Evolutionary conservation across 64 coral and sea anemone species (phyloP).

Genomic region (Stylophora pistillata): DNA sequence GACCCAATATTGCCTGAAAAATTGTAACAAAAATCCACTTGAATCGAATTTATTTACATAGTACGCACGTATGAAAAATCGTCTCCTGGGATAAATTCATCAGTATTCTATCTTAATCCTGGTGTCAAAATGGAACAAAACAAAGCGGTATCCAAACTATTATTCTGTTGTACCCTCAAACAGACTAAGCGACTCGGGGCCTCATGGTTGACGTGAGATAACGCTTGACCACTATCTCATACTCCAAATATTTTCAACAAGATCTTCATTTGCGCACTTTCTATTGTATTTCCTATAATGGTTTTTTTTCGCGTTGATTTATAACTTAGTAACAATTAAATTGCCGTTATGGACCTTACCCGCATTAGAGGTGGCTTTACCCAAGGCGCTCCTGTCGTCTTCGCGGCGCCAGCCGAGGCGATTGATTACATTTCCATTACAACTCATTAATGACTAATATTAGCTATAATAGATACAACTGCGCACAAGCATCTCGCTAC

Average conservation of each 20-base stretch:
- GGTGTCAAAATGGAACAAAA: not conserved
- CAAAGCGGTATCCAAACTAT: constrained; percentile 11
- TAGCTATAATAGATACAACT: not conserved
- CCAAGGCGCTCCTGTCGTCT: not conserved
- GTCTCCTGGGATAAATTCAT: not conserved
- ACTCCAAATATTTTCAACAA: not conserved
- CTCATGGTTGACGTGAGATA: not conserved
- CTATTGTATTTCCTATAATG: not conserved
- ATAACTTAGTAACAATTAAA: not conserved
- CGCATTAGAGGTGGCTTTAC: not conserved
- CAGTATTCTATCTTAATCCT: not conserved
- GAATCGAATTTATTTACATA: not conserved
- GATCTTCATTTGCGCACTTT: not conserved
- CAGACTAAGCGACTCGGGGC: not conserved
- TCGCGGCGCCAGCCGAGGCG: not conserved
- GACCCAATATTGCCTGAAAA: too few species aligned
- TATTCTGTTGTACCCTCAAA: not conserved
- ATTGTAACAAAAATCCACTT: constrained; percentile 5
- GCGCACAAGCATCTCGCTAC: not conserved
- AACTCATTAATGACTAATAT: constrained; percentile 41
- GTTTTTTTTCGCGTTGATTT: not conserved
- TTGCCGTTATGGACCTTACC: not conserved
- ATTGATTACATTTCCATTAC: constrained; percentile 47
- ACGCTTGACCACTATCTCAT: constrained; percentile 17
- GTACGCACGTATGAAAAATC: not conserved